Percentiles rank a stretch among this genome's conserved stretches.
Conservation (phyloP, 1,140 invertebrate genomes). For the Drosophila biarmipes region DNA sequence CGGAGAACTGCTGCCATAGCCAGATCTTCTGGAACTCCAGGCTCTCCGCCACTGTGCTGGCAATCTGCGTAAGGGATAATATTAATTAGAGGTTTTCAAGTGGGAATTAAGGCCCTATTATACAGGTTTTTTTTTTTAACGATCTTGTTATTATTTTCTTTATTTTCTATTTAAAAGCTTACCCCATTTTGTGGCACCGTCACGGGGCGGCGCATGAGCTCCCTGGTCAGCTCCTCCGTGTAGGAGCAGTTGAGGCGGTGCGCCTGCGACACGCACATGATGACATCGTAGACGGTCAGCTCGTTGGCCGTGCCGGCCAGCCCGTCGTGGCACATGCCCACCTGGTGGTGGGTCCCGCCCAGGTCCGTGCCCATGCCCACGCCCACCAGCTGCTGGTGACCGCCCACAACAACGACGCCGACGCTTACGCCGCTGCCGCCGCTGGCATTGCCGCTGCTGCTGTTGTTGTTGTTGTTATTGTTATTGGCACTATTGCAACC, state of each 20-base stretch:
- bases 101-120: no score
- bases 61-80: conserved; percentile 70
- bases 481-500: conserved; percentile 80
- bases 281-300: conserved; percentile 92
- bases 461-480: conserved; percentile 54
- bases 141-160: no score
- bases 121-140: no score
- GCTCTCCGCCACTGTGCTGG: conserved; percentile 88
- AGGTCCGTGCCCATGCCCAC: conserved; percentile 49
- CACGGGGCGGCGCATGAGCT: conserved; percentile 86
- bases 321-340: conserved; percentile 72
- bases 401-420: conserved; percentile 63
- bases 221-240: conserved; percentile 93
- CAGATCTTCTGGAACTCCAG: conserved; percentile 89
- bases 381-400: conserved; percentile 62
- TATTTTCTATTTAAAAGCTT: conserved; percentile 15
- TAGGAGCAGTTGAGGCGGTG: conserved; percentile 95
- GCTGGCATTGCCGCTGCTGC: conserved; percentile 45
- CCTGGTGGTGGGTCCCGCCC: conserved; percentile 43
- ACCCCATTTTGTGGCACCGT: conserved; percentile 85
- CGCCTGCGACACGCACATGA: conserved; percentile 94
- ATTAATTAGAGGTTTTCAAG: no score
- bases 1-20: conserved; percentile 92
- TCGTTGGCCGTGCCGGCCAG: conserved; percentile 82
- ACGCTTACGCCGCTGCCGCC: conserved; percentile 81